These are phyloP conservation scores for Drosophila paranaensis DNA, from an alignment of 2,888 invertebrate species.

Conservation along the genomic window DNA sequence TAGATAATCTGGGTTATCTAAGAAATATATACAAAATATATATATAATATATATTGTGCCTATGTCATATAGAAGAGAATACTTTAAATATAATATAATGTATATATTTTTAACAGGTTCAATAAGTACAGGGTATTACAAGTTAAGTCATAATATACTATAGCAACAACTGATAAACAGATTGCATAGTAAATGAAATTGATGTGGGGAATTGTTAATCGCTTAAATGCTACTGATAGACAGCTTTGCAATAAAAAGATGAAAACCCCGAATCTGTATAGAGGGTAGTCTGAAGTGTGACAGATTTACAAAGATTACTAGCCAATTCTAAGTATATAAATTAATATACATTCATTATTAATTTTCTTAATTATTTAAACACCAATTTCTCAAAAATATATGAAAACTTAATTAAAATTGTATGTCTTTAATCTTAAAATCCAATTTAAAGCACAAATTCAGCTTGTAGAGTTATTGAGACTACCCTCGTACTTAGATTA, in stretches of 20 bases:
- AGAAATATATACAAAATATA: not conserved
- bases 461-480: not conserved
- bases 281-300: not conserved
- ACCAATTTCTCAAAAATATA: too few relatives aligned
- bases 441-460: not conserved
- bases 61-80: not conserved
- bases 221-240: not conserved
- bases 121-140: not conserved
- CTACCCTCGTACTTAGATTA: not conserved
- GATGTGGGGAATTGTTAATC: not conserved
- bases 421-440: not conserved
- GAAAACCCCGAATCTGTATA: not conserved
- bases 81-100: not conserved
- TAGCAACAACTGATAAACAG: not conserved
- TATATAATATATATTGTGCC: too few relatives aligned
- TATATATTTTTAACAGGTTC: not conserved
- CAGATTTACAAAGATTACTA: not conserved
- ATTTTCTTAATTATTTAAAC: not conserved
- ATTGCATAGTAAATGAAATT: not conserved
- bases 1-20: not conserved
- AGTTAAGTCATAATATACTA: not conserved
- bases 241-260: not conserved
- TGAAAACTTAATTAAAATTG: not conserved
- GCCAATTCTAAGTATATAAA: not conserved
- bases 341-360: not conserved